phyloP scores from a whole-genome alignment of 2,797 vertebrate genomes.

The Microhierax caerulescens region DNA sequence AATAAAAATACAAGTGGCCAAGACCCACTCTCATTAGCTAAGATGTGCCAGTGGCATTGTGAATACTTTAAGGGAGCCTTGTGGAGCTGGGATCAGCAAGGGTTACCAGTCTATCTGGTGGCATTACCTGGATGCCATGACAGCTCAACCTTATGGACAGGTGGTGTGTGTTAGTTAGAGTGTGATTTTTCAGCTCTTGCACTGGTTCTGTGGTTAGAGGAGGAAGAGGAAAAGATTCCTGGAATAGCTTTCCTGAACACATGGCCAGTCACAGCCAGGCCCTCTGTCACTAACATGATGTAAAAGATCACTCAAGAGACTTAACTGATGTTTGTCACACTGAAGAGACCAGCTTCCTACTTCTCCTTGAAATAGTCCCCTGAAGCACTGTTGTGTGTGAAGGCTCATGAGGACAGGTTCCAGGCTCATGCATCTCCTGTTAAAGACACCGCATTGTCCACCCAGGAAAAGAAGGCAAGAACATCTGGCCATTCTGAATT shows the following conservation, averaged over 20 bases:
- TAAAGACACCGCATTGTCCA: background rate
- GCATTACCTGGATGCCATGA: background rate
- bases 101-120: background rate
- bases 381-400: background rate
- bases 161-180: accelerated
- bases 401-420: background rate
- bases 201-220: background rate
- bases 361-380: background rate
- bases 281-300: background rate
- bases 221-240: background rate
- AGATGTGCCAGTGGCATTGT: background rate
- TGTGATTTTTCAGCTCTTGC: background rate
- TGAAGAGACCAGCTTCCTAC: background rate
- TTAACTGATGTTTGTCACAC: background rate
- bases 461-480: background rate
- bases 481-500: background rate
- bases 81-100: background rate
- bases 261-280: background rate
- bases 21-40: background rate
- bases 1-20: background rate
- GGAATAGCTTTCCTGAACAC: background rate
- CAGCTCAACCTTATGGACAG: background rate
- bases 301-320: background rate
- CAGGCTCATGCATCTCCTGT: background rate
- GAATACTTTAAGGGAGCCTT: background rate